A percentile compares a stretch with the other conserved stretches of the same genome.
Conservation (phyloP, 2,113 vertebrate genomes). For the Otocyon megalotis region DNA sequence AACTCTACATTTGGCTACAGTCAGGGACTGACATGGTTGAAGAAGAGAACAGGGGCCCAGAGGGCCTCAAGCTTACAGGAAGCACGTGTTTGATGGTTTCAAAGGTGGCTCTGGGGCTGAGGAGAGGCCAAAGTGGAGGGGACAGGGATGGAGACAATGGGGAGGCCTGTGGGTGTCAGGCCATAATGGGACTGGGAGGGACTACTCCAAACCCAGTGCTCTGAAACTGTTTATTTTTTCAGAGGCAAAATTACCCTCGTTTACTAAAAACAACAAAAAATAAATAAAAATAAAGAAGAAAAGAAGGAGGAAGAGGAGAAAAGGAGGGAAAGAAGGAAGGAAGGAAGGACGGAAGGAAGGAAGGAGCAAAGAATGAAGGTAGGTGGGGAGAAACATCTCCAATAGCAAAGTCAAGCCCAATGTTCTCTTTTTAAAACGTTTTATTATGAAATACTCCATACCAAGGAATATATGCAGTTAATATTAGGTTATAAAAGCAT, state of each 20-base stretch:
- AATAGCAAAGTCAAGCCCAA: neutral
- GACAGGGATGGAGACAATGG: neutral
- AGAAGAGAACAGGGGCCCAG: neutral
- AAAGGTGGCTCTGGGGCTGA: neutral
- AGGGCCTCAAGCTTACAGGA: neutral
- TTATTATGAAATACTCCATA: neutral
- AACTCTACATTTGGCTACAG: neutral
- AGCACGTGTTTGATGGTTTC: neutral
- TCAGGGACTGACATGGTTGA: neutral
- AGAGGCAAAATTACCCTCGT: neutral
- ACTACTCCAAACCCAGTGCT: neutral
- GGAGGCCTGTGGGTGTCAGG: neutral
- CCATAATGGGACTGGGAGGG: neutral
- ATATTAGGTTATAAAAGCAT: neutral
- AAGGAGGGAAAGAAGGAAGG: neutral
- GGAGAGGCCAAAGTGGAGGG: too few species aligned
- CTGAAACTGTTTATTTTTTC: neutral
- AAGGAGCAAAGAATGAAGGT: neutral
- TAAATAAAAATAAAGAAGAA: neutral
- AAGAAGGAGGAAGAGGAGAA: neutral
- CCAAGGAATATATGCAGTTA: neutral
- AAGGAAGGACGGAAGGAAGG: neutral
- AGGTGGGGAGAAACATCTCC: neutral
- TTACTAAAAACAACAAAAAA: neutral
- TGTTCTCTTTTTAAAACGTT: neutral